Evolutionary conservation across 1,140 invertebrate species (phyloP).

Genomic region (Lucilia cuprina): DNA sequence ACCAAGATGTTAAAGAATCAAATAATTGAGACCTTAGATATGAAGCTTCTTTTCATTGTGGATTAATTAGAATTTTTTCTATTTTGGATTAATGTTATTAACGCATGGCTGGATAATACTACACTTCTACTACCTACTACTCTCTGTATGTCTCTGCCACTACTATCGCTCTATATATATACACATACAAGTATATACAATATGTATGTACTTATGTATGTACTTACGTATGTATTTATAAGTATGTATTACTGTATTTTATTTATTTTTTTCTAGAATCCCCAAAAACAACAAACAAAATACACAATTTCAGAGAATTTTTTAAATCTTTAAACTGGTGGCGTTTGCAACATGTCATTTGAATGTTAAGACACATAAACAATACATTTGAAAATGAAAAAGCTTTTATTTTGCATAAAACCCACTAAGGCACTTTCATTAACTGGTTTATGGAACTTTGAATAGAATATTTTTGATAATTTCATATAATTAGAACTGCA

Average conservation of each 20-base stretch:
- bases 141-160: too few relatives aligned
- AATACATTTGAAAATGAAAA: background rate
- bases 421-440: background rate
- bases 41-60: conserved; percentile 18
- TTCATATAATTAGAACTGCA: too few relatives aligned
- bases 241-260: background rate
- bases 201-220: too few relatives aligned
- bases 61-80: background rate
- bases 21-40: background rate
- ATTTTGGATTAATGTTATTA: conserved; percentile 4
- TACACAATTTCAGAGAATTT: background rate
- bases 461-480: background rate
- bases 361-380: background rate
- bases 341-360: background rate
- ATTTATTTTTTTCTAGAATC: background rate
- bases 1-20: background rate
- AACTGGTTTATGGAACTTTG: background rate
- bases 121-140: too few relatives aligned
- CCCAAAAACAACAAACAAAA: background rate
- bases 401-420: background rate
- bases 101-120: conserved; percentile 18
- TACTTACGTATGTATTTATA: background rate
- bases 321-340: background rate
- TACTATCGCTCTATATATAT: too few relatives aligned
- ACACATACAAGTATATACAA: too few relatives aligned